Evolutionary conservation across 2,888 invertebrate genomes (phyloP).

Genomic region (Acrobasis suavella): DNA sequence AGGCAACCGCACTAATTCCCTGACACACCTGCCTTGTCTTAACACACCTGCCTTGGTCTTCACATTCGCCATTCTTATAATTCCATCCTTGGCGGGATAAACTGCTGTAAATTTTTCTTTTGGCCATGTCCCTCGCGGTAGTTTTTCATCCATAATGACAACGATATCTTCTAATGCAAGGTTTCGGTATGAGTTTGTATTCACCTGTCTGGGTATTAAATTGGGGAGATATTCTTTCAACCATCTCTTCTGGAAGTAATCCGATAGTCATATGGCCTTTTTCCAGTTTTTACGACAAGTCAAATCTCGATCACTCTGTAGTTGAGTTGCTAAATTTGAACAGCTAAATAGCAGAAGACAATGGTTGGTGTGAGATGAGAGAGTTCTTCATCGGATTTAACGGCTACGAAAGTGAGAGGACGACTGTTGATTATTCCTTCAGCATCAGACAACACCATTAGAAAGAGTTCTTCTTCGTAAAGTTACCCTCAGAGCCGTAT

Average conservation of each 20-base stretch:
- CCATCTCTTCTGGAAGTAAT: conserved; percentile 1
- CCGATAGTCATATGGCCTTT: conserved; percentile 1
- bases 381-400: too few relatives aligned
- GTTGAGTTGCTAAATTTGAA: too few relatives aligned
- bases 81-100: conserved; percentile 1
- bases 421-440: too few relatives aligned
- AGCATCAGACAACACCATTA: too few relatives aligned
- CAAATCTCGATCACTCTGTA: neutral
- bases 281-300: neutral
- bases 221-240: neutral
- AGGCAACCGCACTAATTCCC: too few relatives aligned
- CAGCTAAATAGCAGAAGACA: too few relatives aligned
- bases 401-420: too few relatives aligned
- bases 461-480: too few relatives aligned
- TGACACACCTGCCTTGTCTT: neutral
- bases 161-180: neutral
- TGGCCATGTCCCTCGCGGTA: conserved; percentile 1
- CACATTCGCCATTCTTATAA: neutral
- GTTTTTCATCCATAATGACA: neutral
- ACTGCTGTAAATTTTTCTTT: neutral
- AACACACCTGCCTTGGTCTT: neutral
- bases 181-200: too few relatives aligned
- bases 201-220: too few relatives aligned
- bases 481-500: too few relatives aligned
- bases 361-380: too few relatives aligned